Evolutionary conservation across 2,888 invertebrate species (phyloP).

Genomic region (Orgyia antiqua): DNA sequence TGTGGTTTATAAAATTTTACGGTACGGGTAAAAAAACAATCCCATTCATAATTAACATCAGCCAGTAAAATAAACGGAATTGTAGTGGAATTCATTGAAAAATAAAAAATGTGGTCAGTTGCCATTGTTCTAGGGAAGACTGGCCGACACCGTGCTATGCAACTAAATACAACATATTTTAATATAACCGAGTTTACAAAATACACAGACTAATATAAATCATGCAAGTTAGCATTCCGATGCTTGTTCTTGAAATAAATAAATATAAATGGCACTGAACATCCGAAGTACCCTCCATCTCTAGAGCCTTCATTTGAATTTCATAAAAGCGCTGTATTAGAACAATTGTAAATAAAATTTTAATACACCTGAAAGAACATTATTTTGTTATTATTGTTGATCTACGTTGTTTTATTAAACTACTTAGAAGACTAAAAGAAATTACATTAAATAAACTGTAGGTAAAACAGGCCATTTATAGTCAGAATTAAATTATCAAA

Average conservation of each 20-base stretch:
- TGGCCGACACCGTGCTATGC: constrained; percentile 28
- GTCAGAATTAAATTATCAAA: no score
- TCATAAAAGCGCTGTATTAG: constrained; percentile 55
- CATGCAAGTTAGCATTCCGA: constrained; percentile 53
- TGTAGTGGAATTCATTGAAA: constrained; percentile 25
- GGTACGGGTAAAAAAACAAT: no score
- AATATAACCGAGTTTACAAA: constrained; percentile 43
- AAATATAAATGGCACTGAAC: constrained; percentile 37
- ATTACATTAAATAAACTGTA: no score
- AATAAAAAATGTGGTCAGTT: constrained; percentile 38
- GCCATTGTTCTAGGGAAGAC: constrained; percentile 31
- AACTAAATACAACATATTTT: constrained; percentile 51
- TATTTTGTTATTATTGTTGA: no score
- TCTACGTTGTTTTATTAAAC: no score
- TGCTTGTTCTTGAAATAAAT: constrained; percentile 57
- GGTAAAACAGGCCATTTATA: no score
- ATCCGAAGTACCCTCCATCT: constrained; percentile 29
- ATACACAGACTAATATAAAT: constrained; percentile 49
- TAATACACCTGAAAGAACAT: background rate
- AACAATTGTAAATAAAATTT: constrained; percentile 32
- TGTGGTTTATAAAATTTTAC: no score
- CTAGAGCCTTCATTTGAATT: constrained; percentile 51
- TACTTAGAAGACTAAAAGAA: no score
- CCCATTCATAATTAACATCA: constrained; percentile 57
- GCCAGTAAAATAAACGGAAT: constrained; percentile 41